A percentile compares a stretch with the other conserved stretches of the same genome.
Conservation (phyloP, 2,113 vertebrate species). For the Pholis gunnellus region DNA sequence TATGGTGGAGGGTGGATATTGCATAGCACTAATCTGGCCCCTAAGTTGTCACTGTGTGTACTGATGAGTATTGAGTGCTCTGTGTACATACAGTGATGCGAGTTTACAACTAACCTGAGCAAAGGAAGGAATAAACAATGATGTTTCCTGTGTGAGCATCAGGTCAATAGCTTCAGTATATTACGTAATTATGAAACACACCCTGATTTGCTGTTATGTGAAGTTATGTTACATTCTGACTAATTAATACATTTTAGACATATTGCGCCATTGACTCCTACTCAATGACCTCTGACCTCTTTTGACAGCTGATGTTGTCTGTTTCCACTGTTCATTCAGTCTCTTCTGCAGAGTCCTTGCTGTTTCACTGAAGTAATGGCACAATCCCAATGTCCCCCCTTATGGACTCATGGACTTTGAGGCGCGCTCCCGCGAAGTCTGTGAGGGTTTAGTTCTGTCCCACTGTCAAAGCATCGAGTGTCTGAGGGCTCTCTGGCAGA, state of each 20-base stretch:
- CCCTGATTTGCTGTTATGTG: background rate
- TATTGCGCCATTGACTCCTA: background rate
- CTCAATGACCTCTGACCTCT: background rate
- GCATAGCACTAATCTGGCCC: slow-evolving; percentile 72
- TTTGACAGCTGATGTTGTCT: background rate
- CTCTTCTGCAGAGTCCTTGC: background rate
- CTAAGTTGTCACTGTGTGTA: slow-evolving; percentile 67
- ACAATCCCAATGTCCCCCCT: too few relatives aligned
- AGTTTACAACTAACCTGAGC: slow-evolving; percentile 28
- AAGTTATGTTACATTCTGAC: background rate
- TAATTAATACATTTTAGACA: background rate
- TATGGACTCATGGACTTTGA: too few relatives aligned
- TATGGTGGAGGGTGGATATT: slow-evolving; percentile 76
- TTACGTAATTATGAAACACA: slow-evolving; percentile 12
- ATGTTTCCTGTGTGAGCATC: slow-evolving; percentile 27
- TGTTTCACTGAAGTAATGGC: background rate
- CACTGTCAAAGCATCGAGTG: too few relatives aligned
- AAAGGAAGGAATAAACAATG: slow-evolving; percentile 51
- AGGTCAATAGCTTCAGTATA: slow-evolving; percentile 42
- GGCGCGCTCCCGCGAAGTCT: too few relatives aligned
- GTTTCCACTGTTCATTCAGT: slow-evolving; percentile 1
- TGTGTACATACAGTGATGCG: slow-evolving; percentile 63
- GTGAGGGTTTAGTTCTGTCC: too few relatives aligned
- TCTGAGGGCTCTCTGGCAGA: too few relatives aligned
- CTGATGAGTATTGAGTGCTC: slow-evolving; percentile 75